Conservation (phyloP, 1,140 invertebrate species). For the Drosophila ficusphila region DNA sequence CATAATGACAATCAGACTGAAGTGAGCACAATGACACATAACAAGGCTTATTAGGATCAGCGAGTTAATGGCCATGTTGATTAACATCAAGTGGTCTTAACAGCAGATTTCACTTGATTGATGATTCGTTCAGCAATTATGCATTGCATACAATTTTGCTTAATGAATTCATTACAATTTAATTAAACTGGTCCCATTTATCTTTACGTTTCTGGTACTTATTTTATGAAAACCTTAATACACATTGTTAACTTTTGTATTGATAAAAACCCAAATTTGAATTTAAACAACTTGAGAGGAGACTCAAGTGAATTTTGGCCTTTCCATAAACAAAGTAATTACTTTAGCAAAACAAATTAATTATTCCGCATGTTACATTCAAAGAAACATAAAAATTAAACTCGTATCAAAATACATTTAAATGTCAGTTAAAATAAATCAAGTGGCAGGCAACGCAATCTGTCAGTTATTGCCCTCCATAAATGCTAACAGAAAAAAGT, state of each 20-base stretch:
- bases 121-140: conserved; percentile 1
- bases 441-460: conserved; percentile 36
- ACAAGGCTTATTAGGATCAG: conserved; percentile 41
- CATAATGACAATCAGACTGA: conserved; percentile 59
- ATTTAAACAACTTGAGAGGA: too few relatives aligned
- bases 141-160: neutral
- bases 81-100: conserved; percentile 32
- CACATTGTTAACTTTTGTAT: too few relatives aligned
- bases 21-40: conserved; percentile 36
- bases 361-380: conserved; percentile 11
- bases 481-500: conserved; percentile 15
- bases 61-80: conserved; percentile 17
- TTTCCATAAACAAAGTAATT: neutral
- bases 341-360: conserved; percentile 14
- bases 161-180: neutral
- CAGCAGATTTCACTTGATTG: conserved; percentile 24
- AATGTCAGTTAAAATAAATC: conserved; percentile 45
- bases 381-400: conserved; percentile 6
- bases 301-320: neutral
- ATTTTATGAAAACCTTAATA: too few relatives aligned
- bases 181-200: neutral
- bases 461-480: conserved; percentile 39
- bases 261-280: too few relatives aligned
- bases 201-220: too few relatives aligned
- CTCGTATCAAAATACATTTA: conserved; percentile 26